Evolutionary conservation across 35 echinoderm and acorn worm genomes (phyloP), one percentile per base, ranked within the genome.

Genomic region (Lytechinus variegatus): DNA sequence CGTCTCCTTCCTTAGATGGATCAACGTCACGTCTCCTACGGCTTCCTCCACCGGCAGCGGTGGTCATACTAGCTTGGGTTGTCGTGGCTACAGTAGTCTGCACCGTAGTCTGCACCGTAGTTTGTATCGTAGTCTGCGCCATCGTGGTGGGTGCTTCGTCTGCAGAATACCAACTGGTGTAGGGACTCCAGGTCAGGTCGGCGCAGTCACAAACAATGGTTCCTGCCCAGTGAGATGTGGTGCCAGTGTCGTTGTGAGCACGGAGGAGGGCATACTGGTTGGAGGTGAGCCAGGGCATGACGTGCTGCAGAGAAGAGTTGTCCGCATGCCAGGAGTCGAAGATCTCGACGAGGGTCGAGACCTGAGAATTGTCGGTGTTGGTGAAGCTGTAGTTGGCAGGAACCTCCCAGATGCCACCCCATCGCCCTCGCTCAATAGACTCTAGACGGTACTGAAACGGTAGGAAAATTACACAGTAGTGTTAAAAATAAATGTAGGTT

Each of bases 381-480:
- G 94, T 87, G 54, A 98, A 96, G 53, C 95, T 93, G 88, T 96
- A 95, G 92, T 86, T 95, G 9, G 19, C 72, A 2, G 97, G 95
- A 1, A 95, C 96, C 91, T 98, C 97, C 52, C 94, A 98, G 54
- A 98, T 97, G 52, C 97, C 97, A 14, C 97, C 97, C 91, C 88
- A 98, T 6, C 94, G 56, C 21, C 97, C 97, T 55, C 54, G 55
- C 11, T 89, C 91, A 10, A 97, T 86, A 33, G 97, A 95, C 66
- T 98, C 97, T 19, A 98, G 28, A 5, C 97, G 97, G 58, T 98
- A 98, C 97, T 98, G 96, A 0, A 8, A 89, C 6, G 12, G 87
- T 71, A 71, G 24, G 33, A 24, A 21, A 71, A 24, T 71, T 13
- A 71, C 14, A 71, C 13, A 71, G 1, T 14, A 21, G 11, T 3